Base-by-base conservation (phyloP, 2,888 invertebrate species). In the Acanthosepion pharaonis region DNA sequence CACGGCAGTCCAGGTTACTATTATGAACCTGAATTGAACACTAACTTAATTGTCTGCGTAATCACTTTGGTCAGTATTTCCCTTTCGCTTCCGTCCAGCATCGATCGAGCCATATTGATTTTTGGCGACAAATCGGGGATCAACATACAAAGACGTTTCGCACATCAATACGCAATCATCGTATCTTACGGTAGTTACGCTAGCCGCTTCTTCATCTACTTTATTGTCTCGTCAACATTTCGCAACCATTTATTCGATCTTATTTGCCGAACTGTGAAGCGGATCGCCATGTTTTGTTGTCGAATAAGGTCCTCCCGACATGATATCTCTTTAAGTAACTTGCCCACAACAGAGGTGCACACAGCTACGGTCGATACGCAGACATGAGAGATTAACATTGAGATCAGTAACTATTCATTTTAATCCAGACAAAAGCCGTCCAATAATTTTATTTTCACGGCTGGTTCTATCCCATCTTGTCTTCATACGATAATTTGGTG, bases 301-400 rank as follows among this genome's bases (percentile, higher is more conserved):
- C 51, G 93, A 15, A 49, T 53, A 28, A 49, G 93, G n/a, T 53
- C 93, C 23, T 53, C 49, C 4, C 51, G n/a, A 18, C 93, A 93
- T n/a, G 93, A 93, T 93, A 51, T 93, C n/a, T 49, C 93, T n/a
- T 49, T 53, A 18, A 49, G 28, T n/a, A 93, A 25, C 25, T n/a
- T 93, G 49, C 53, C 93, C 49, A 93, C 28, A 49, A 93, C 28
- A 18, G 93, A 93, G 53, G n/a, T 93, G n/a, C 93, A 93, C 28
- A 33, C 51, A 53, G 53, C n/a, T 18, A 49, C 51, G 3, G 53
- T 53, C 48, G 93, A 93, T 53, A 93, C 51, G 25, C 93, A 93
- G 53, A 93, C 49, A n/a, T 93, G 28, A 51, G 53, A 33, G 15
- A 8, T 78, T n/a, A 78, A 15, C 78, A n/a, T 78, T n/a, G 78